Base-by-base conservation (phyloP, 1,140 invertebrate species). In the Anoplophora glabripennis region DNA sequence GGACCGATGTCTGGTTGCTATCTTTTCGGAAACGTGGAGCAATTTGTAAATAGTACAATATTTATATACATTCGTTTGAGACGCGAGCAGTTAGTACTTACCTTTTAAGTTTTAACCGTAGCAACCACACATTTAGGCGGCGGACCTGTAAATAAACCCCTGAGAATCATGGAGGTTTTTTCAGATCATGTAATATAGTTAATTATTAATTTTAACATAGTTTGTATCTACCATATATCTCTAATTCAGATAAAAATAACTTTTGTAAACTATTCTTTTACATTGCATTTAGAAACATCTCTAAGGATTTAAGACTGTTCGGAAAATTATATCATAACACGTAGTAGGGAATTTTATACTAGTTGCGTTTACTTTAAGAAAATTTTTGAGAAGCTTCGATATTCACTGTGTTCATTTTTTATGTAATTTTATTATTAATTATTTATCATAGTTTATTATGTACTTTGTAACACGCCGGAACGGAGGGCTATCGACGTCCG, bases 241-340 rank as follows among this genome's bases (percentile, higher is more conserved):
- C 49, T 63, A 52, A 62, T 53, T 45, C 53, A 60, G 18, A 55
- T 45, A 55, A 48, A 56, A 61, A 28, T 28, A 28, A 28, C 21
- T 28, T 28, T 28, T 28, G 21, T 28, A 28, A 62, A 61, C 52
- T 67, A 67, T 64, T 67, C 63, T 67, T 67, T 67, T 67, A 67
- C 65, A 57, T 54, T 55, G 59, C 59, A 64, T 67, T 64, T 64
- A 64, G 52, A 28, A 61, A 66, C 45, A 48, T 61, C 58, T 61
- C 59, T 58, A 67, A 64, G 64, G 57, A 61, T 58, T 28, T 61
- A 64, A 67, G 65, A 67, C 65, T 67, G 65, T 67, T 57, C 49
- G 45, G n/a, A 60, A 66, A 59, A 57, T 57, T 59, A 64, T 67
- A 67, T 64, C 62, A 47, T 64, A 67, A 62, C 46, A 45, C 52